A percentile compares a stretch with the other conserved stretches of the same genome.
Evolutionary conservation across 2,888 invertebrate genomes (phyloP).

Genomic region (Dorcus parallelipipedus): DNA sequence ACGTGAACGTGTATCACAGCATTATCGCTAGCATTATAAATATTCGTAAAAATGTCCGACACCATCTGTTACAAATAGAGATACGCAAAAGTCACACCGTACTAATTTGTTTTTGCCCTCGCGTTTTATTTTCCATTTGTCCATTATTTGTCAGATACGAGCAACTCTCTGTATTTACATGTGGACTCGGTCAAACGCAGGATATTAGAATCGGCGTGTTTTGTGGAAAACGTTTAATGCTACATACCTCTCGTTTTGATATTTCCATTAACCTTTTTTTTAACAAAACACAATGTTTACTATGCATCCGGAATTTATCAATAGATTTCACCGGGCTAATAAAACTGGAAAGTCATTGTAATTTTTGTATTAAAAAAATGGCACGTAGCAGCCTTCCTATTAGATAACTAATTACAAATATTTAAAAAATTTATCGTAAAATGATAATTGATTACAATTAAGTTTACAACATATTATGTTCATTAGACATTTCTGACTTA

Average conservation of each 20-base stretch:
- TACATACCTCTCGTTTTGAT: background rate
- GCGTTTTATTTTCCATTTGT: constrained; percentile 27
- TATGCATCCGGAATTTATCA: too few relatives aligned
- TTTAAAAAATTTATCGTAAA: too few relatives aligned
- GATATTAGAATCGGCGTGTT: constrained; percentile 19
- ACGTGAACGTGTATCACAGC: constrained; percentile 19
- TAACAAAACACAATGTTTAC: background rate
- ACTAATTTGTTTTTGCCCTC: constrained; percentile 23
- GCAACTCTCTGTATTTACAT: constrained; percentile 13
- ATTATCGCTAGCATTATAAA: constrained; percentile 26
- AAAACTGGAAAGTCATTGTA: too few relatives aligned
- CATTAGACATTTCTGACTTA: too few relatives aligned
- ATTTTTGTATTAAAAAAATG: too few relatives aligned
- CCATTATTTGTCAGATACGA: constrained; percentile 24
- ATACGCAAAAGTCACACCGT: constrained; percentile 16
- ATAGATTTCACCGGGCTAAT: too few relatives aligned
- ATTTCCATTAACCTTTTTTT: constrained; percentile 1
- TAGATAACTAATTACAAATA: too few relatives aligned
- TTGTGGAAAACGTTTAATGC: constrained; percentile 17
- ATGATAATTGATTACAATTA: too few relatives aligned
- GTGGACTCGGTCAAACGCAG: constrained; percentile 20
- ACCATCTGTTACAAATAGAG: constrained; percentile 21
- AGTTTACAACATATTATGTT: too few relatives aligned
- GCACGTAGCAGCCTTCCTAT: too few relatives aligned
- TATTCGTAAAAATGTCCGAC: constrained; percentile 23